Conservation (phyloP, 2,888 invertebrate species). For the Troides aeacus region DNA sequence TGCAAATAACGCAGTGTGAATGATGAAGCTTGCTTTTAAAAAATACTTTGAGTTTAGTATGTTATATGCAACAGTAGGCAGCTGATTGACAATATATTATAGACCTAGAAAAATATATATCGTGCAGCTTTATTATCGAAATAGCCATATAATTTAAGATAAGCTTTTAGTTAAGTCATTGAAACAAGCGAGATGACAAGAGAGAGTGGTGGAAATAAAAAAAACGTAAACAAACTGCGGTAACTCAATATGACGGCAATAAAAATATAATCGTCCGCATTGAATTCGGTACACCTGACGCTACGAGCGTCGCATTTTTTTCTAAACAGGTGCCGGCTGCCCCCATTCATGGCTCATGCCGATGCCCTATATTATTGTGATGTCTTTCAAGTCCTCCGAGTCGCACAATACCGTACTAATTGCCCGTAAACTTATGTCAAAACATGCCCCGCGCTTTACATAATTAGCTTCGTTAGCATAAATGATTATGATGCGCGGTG, state of each 20-base stretch:
- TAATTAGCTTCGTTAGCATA: conserved; percentile 77
- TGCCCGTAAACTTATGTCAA: conserved; percentile 73
- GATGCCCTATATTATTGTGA: conserved; percentile 75
- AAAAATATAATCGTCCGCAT: conserved; percentile 57
- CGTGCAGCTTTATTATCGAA: conserved; percentile 35
- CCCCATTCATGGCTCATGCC: conserved; percentile 60
- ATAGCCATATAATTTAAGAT: too few species aligned
- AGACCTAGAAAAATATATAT: conserved; percentile 15
- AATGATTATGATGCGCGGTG: conserved; percentile 74
- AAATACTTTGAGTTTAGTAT: too few species aligned
- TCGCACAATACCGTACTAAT: conserved; percentile 73
- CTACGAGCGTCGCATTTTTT: conserved; percentile 52
- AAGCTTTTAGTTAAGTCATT: too few species aligned
- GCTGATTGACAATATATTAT: too few species aligned
- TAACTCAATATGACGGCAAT: conserved; percentile 45
- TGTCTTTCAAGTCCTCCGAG: conserved; percentile 75
- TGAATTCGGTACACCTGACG: conserved; percentile 69
- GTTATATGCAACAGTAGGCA: too few species aligned
- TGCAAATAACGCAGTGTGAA: too few species aligned
- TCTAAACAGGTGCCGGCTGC: conserved; percentile 66
- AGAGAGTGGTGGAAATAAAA: conserved; percentile 26
- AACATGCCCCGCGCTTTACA: conserved; percentile 74
- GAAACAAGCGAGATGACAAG: too few species aligned
- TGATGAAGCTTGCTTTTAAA: too few species aligned
- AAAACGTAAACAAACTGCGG: conserved; percentile 42